These are phyloP conservation scores for Mesochorus sp. DNA, from an alignment of 2,888 invertebrate genomes.

Conservation along the genomic window DNA sequence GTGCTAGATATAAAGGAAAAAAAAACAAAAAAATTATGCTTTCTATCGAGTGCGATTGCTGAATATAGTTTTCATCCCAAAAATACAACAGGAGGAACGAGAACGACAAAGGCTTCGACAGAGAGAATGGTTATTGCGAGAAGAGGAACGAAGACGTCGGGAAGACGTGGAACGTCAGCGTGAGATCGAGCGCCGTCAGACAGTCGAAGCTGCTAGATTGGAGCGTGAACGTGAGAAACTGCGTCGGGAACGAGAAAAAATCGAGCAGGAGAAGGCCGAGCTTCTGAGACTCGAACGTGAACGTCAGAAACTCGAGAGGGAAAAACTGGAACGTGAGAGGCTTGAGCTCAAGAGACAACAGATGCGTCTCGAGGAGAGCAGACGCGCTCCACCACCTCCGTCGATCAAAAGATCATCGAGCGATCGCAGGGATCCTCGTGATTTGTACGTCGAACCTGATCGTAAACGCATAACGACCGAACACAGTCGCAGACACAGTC, in stretches of 20 bases:
- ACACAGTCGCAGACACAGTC: constrained; percentile 76
- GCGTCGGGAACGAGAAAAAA: constrained; percentile 91
- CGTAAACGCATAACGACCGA: constrained; percentile 78
- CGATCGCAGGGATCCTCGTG: constrained; percentile 78
- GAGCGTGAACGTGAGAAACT: constrained; percentile 92
- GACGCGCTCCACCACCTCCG: constrained; percentile 74
- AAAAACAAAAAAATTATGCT: neutral
- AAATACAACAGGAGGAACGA: constrained; percentile 86
- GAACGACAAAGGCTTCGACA: constrained; percentile 90
- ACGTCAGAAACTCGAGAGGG: constrained; percentile 89
- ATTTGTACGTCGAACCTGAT: constrained; percentile 78
- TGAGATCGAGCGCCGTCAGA: constrained; percentile 91
- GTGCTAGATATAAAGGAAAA: neutral
- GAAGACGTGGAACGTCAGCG: constrained; percentile 90
- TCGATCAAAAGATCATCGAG: constrained; percentile 76
- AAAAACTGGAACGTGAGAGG: constrained; percentile 90
- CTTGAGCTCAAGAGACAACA: constrained; percentile 92
- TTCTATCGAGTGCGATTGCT: constrained; percentile 2
- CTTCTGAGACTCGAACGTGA: constrained; percentile 92
- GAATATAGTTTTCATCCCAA: no score
- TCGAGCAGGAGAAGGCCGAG: constrained; percentile 94
- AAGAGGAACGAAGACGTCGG: constrained; percentile 91
- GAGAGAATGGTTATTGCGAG: constrained; percentile 89
- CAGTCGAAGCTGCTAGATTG: constrained; percentile 92
- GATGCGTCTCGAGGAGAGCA: constrained; percentile 82